Base-by-base conservation (phyloP, 1,140 invertebrate genomes). In the Macrotrachela quadricornifera region DNA sequence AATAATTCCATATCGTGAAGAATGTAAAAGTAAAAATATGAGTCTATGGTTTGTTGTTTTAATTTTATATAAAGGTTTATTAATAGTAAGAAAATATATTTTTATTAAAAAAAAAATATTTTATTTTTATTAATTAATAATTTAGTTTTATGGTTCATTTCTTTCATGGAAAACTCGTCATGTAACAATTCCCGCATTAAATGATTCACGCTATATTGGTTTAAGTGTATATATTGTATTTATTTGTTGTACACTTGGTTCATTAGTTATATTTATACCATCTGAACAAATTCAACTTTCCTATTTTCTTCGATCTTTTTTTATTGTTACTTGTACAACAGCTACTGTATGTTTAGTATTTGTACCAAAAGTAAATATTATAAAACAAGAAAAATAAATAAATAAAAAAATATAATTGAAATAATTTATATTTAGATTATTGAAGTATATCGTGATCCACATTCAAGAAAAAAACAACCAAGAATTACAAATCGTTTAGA, bases 291-390 rank as follows among this genome's bases (percentile, higher is more conserved):
- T 30, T 4, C 21, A 30, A 30, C 8, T 30, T 30, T 30, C 21
- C 2, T 30, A 30, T 30, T 30, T 30, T 30, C 72, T 99, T 53
- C 63, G 65, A 46, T 80, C 83, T 56, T 78, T 94, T 58, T 96
- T 97, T 73, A 95, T 96, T 60, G 85, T 97, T 65, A 96, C 96
- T 73, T 95, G 91, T 73, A 96, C 92, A 55, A 96, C 91, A 45
- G 84, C 83, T 51, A 97, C 91, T 15, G 76, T 96, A 51, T 95
- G 87, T 75, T 77, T 97, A 61, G 90, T 97, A 53, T 97, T 96
- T 73, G 84, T 95, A 57, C 92, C 91, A 54, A 96, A 96, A 80
- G 88, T 95, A 30, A n/a, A n/a, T 30, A 8, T 30, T 8, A 30
- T 30, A 30, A 4, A 4, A 4, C 3, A 8, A 30, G 21, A 30